Conservation (phyloP, 2,797 vertebrate genomes). For the Atherinosoma microstoma region DNA sequence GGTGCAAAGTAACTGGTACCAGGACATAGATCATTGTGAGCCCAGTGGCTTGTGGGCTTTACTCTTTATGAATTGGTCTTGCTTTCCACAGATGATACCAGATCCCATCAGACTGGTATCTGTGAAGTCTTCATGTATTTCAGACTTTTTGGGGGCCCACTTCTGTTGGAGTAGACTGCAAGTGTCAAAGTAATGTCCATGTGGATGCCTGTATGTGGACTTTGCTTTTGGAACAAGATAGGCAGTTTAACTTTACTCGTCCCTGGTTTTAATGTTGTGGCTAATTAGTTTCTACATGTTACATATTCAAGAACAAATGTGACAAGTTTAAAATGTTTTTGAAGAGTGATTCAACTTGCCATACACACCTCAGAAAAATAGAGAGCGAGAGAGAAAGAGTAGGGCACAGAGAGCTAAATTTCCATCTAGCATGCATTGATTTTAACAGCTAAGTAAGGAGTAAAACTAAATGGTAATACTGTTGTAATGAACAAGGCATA, state of each 20-base stretch:
- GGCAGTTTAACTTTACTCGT: neutral
- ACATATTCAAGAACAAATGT: neutral
- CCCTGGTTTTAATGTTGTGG: neutral
- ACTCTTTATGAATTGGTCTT: neutral
- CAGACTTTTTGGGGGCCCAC: neutral
- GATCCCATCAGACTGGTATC: too few species aligned
- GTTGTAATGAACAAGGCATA: neutral
- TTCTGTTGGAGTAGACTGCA: neutral
- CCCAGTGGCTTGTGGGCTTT: too few species aligned
- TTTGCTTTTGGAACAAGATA: neutral
- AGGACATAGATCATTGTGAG: neutral
- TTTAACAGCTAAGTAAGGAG: neutral
- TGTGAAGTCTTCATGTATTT: neutral
- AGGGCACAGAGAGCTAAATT: neutral
- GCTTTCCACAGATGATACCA: too few species aligned
- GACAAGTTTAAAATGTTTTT: neutral
- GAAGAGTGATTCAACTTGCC: neutral
- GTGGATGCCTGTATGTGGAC: neutral
- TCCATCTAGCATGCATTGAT: neutral
- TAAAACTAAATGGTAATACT: slow-evolving; percentile 9
- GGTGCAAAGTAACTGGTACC: neutral
- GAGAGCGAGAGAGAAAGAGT: neutral
- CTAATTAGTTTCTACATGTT: neutral
- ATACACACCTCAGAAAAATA: neutral
- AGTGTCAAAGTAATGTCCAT: neutral